Conservation (phyloP, 2,888 invertebrate species). For the Creontiades dilutus region DNA sequence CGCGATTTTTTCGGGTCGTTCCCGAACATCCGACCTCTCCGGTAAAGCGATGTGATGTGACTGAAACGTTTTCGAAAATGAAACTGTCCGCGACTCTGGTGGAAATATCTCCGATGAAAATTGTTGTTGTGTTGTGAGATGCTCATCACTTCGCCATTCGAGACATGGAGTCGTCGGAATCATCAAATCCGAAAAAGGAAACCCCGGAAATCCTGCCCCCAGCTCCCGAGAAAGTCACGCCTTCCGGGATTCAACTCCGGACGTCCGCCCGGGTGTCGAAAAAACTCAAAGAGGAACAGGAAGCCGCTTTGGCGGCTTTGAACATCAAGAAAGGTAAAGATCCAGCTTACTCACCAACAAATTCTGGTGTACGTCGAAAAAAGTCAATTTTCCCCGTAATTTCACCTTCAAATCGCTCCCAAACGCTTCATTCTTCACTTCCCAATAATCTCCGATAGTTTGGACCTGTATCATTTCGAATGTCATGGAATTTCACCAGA, state of each 20-base stretch:
- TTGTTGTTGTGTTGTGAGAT: conserved; percentile 10
- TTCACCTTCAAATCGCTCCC: neutral
- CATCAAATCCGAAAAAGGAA: neutral
- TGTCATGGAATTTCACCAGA: neutral
- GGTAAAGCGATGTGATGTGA: neutral
- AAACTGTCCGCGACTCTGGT: neutral
- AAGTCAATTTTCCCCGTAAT: neutral
- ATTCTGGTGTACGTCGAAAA: neutral
- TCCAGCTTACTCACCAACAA: neutral
- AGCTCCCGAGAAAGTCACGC: conserved; percentile 61
- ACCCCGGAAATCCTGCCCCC: conserved; percentile 41
- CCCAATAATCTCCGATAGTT: neutral
- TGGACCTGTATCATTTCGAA: neutral
- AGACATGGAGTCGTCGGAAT: conserved; percentile 3
- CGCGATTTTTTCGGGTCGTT: neutral
- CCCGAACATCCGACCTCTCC: neutral
- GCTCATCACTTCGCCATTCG: conserved; percentile 38
- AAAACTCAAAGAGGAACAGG: conserved; percentile 84
- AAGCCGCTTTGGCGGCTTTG: conserved; percentile 75
- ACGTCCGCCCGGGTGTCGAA: conserved; percentile 89
- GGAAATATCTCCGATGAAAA: neutral
- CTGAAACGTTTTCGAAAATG: neutral
- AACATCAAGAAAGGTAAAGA: conserved; percentile 78
- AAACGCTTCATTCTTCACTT: neutral
- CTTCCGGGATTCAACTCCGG: conserved; percentile 79